Evolutionary conservation across 2,113 vertebrate species (phyloP).

Genomic region (Eulacestoma nigropectus): DNA sequence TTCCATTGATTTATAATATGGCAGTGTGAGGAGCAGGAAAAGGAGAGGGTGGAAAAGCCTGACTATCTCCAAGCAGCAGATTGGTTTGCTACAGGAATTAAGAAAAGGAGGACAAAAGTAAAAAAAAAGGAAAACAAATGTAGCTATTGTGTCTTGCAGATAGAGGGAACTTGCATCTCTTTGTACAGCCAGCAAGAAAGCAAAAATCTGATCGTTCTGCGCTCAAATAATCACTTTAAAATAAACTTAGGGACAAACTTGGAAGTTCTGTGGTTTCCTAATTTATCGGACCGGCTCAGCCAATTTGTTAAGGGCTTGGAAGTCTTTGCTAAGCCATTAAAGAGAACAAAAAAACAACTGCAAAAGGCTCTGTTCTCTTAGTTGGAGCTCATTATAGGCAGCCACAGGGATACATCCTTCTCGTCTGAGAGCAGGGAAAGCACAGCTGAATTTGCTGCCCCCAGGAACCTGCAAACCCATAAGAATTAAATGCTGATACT

Average conservation of each 20-base stretch:
- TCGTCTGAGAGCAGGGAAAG: constrained; percentile 1
- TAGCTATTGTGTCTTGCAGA: neutral
- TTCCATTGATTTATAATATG: neutral
- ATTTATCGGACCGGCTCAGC: neutral
- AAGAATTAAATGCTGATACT: neutral
- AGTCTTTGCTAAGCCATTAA: neutral
- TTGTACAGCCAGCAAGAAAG: neutral
- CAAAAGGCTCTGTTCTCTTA: neutral
- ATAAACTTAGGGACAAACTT: neutral
- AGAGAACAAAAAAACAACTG: neutral
- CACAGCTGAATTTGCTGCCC: constrained; percentile 6
- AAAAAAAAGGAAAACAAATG: neutral
- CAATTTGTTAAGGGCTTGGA: neutral
- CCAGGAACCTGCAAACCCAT: neutral
- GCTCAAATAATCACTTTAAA: neutral
- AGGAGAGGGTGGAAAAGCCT: neutral
- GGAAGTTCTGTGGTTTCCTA: neutral
- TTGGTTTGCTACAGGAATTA: neutral
- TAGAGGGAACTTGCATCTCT: neutral
- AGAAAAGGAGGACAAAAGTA: neutral
- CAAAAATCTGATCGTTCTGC: neutral
- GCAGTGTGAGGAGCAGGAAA: neutral
- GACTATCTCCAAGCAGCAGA: neutral
- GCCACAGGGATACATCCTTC: neutral
- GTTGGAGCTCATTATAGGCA: neutral